Conservation (phyloP, 2,888 invertebrate species). For the Heliconius charithonia region DNA sequence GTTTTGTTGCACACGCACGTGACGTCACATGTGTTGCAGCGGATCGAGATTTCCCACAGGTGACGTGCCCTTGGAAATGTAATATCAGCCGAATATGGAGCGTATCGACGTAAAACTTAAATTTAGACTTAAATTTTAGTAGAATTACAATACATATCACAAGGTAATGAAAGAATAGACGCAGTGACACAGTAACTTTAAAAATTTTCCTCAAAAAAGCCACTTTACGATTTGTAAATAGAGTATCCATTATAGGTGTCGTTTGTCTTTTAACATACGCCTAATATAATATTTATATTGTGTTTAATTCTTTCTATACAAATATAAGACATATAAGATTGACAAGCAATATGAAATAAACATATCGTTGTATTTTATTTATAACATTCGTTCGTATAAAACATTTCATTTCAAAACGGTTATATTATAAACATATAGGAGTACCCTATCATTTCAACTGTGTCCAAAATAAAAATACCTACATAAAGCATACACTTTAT, state of each 20-base stretch:
- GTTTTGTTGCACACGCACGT: not conserved
- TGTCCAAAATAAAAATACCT: slow-evolving; percentile 1
- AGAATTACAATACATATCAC: not conserved
- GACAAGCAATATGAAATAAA: too few species aligned
- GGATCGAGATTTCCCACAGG: not conserved
- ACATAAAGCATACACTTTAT: not conserved
- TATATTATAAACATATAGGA: not conserved
- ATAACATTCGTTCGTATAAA: too few species aligned
- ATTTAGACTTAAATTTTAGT: not conserved
- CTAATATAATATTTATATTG: too few species aligned
- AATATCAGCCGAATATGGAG: not conserved
- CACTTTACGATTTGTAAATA: too few species aligned
- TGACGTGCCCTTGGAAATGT: not conserved
- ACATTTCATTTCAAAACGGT: not conserved
- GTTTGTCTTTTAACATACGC: too few species aligned
- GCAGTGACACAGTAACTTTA: too few species aligned
- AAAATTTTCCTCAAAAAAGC: too few species aligned
- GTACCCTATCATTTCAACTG: not conserved
- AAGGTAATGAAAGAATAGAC: too few species aligned
- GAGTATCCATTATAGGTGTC: too few species aligned
- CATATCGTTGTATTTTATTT: too few species aligned
- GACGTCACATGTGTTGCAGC: not conserved
- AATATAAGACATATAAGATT: too few species aligned
- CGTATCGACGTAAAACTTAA: not conserved
- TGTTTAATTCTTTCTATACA: too few species aligned